These are phyloP conservation scores for Ashinkailepas kermadecensis DNA, from an alignment of 2,888 invertebrate species.

Conservation along the genomic window DNA sequence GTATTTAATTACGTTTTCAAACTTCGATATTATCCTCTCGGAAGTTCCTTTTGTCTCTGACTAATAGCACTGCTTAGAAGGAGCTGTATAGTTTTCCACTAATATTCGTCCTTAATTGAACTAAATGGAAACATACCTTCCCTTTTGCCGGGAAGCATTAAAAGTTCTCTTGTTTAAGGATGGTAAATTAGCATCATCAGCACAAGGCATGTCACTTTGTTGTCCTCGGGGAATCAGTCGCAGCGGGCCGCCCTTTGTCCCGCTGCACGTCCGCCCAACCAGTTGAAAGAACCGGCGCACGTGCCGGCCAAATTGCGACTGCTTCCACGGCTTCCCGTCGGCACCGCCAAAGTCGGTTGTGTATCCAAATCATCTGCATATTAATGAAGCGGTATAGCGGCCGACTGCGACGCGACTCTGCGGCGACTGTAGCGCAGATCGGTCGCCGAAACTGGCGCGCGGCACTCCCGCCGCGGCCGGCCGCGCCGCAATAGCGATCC, in stretches of 20 bases:
- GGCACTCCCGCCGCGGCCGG: constrained; percentile 2
- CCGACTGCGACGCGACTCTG: neutral
- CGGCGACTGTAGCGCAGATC: too few relatives aligned
- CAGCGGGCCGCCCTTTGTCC: neutral
- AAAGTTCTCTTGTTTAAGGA: constrained; percentile 22
- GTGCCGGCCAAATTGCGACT: neutral
- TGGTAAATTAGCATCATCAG: constrained; percentile 19
- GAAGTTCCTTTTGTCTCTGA: constrained; percentile 20
- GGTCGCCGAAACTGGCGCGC: too few relatives aligned
- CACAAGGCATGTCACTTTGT: constrained; percentile 17
- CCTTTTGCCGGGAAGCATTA: constrained; percentile 21
- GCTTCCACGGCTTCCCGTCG: neutral
- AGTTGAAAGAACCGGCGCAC: neutral
- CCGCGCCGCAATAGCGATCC: neutral
- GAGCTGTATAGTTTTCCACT: constrained; percentile 12
- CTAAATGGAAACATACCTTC: constrained; percentile 23
- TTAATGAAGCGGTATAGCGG: neutral
- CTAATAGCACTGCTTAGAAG: constrained; percentile 18
- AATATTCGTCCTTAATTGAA: constrained; percentile 16
- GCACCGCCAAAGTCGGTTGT: neutral
- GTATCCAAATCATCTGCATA: neutral
- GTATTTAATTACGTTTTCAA: constrained; percentile 21
- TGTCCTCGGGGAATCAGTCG: neutral
- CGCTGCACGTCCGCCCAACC: neutral
- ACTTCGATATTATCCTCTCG: constrained; percentile 17